Base-by-base conservation (phyloP, 2,797 vertebrate genomes). In the Gobionotothen gibberifrons region DNA sequence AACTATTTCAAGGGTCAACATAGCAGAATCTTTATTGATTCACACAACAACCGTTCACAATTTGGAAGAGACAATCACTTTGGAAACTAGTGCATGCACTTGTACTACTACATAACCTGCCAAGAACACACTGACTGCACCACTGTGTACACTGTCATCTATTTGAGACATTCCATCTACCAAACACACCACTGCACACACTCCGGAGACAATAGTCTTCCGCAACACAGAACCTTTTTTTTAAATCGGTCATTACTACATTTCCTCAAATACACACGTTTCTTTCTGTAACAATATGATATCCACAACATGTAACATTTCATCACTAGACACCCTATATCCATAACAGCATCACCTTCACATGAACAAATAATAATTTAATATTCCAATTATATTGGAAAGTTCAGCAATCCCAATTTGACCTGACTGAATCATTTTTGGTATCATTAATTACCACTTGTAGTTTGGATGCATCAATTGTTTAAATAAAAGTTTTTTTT, bases 21-120 rank as follows among this genome's bases (percentile, higher is more conserved):
- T 5, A 44, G 40, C 14, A 64, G 78, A 71, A 65, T 19, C 51
- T 91, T 92, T 93, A 90, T 87, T 92, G 63, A 77, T 80, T 83
- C 77, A 89, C 74, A 73, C 75, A 79, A 87, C 74, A 77, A 67
- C 11, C 2, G 57, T 74, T 82, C 55, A 85, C 57, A n/a, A 56
- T 36, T 60, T 66, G 52, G 70, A 73, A 72, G 64, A 69, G 16
- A 54, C 53, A 46, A 63, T 53, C 32, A 32, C 75, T 59, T 43
- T 48, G 21, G 40, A 83, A 46, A 76, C 65, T 1, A 44, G n/a
- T 48, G 26, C 73, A 85, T 74, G 81, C 74, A 57, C 43, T 36
- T 74, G 14, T 61, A 69, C 55, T 29, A 62, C 22, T 59, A 82
- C 64, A 63, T 16, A 71, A 72, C 53, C 54, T 9, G 26, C 15